Evolutionary conservation across 2,113 vertebrate species (phyloP).

Genomic region (Psettodes erumei): DNA sequence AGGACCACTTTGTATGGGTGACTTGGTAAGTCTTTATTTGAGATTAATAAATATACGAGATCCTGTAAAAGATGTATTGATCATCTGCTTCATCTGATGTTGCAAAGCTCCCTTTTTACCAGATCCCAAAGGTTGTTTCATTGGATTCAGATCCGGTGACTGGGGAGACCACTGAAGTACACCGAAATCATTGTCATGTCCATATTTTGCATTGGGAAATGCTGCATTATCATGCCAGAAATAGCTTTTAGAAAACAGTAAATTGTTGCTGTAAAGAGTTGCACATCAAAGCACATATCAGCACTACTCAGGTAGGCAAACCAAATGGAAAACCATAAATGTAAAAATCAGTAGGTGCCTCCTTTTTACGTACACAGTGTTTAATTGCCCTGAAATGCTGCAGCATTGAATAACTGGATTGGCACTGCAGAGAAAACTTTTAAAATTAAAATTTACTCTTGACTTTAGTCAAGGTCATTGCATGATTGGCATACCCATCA

Average conservation of each 20-base stretch:
- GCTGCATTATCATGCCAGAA: not conserved
- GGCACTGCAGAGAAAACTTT: conserved; percentile 20
- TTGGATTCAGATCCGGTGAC: not conserved
- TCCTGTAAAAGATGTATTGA: not conserved
- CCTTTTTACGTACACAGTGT: conserved; percentile 10
- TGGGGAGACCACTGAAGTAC: not conserved
- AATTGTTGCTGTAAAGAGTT: too few species aligned
- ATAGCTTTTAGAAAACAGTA: too few species aligned
- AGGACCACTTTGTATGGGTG: too few species aligned
- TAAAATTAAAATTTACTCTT: conserved; percentile 29
- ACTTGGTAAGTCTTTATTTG: too few species aligned
- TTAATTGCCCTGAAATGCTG: conserved; percentile 15
- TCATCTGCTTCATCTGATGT: not conserved
- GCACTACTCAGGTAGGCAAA: too few species aligned
- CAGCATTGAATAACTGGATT: conserved; percentile 18
- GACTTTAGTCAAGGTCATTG: conserved; percentile 55
- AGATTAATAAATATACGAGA: not conserved
- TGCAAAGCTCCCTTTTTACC: not conserved
- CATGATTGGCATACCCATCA: conserved; percentile 34
- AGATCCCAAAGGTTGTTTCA: not conserved
- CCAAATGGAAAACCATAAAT: not conserved
- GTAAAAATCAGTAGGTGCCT: conserved; percentile 3
- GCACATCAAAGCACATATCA: too few species aligned
- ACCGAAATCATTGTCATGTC: not conserved
- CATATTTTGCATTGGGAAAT: not conserved